Percentiles rank a stretch among this genome's conserved stretches.
phyloP scores from a whole-genome alignment of 92 coral and sea anemone genomes.

The Hydrozoanthus gracilis region DNA sequence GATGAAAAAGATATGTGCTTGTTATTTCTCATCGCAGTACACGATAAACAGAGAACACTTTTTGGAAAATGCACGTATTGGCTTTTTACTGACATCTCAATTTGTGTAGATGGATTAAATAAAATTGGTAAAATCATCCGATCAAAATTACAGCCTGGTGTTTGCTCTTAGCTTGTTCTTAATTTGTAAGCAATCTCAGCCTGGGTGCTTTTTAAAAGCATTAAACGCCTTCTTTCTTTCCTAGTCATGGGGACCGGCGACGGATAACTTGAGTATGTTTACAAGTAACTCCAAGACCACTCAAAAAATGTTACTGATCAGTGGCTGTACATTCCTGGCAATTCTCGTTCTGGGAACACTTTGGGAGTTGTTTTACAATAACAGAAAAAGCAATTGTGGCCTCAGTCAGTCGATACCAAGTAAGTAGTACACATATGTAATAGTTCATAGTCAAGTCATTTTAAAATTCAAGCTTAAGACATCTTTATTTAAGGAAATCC shows the following conservation, averaged over 20 bases:
- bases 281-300: constrained; percentile 10
- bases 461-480: neutral
- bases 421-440: neutral
- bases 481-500: neutral
- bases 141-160: too few relatives aligned
- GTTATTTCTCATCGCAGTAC: too few relatives aligned
- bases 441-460: neutral
- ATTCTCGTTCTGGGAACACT: constrained; percentile 21
- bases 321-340: constrained; percentile 12
- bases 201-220: too few relatives aligned
- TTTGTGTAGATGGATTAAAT: too few relatives aligned
- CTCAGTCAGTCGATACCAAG: constrained; percentile 35
- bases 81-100: too few relatives aligned
- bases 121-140: too few relatives aligned
- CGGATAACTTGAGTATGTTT: constrained; percentile 30
- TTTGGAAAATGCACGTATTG: too few relatives aligned
- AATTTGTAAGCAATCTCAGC: too few relatives aligned
- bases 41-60: too few relatives aligned
- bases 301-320: constrained; percentile 17
- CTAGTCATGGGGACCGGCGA: constrained; percentile 34
- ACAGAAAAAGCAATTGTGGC: constrained; percentile 15
- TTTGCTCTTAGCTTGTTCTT: too few relatives aligned
- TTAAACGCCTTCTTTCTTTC: neutral
- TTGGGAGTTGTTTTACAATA: constrained; percentile 10
- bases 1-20: too few relatives aligned